Base-by-base conservation (phyloP, 1,140 invertebrate genomes). In the Zophobas morio region DNA sequence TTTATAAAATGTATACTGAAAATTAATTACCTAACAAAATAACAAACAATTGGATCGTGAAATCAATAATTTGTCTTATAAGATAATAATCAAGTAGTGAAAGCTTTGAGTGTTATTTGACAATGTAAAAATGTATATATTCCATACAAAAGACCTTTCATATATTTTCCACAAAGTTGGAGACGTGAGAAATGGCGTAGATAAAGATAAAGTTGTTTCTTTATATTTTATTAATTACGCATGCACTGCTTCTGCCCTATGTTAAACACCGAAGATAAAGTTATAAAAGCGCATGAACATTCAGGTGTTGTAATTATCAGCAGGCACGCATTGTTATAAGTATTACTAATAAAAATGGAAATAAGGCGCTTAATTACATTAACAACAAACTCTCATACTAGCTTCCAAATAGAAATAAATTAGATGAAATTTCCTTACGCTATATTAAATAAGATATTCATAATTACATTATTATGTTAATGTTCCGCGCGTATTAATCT, bases 401-500 rank as follows among this genome's bases (percentile, higher is more conserved):
- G 60, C n/a, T 66, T 40, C 60, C 37, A 66, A 66, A 57, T 57
- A 57, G 54, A 57, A 33, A 57, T 35, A 57, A 57, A 57, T 57
- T 66, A 66, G 39, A 66, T 8, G 56, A 66, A 66, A 66, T 32
- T 42, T 66, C 35, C 4, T 42, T 20, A 20, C 20, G 20, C 20
- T n/a, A 3, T 66, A 42, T 66, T 42, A 46, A 33, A n/a, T 66
- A 42, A 66, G 39, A 42, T 66, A 66, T 42, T 66, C 60, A 66
- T 66, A 42, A 66, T 66, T 66, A 66, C 60, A 66, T 66, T 66
- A 66, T 66, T 66, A 66, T 66, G 60, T 42, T 66, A 66, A 66
- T 66, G 37, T 66, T 33, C 8, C 2, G 6, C 20, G 35, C 60
- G 60, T 66, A 66, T 66, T 66, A 66, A 66, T 66, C 60, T 66